These are phyloP conservation scores for Eleutherodactylus coqui DNA, from an alignment of 2,797 vertebrate species.

Conservation along the genomic window DNA sequence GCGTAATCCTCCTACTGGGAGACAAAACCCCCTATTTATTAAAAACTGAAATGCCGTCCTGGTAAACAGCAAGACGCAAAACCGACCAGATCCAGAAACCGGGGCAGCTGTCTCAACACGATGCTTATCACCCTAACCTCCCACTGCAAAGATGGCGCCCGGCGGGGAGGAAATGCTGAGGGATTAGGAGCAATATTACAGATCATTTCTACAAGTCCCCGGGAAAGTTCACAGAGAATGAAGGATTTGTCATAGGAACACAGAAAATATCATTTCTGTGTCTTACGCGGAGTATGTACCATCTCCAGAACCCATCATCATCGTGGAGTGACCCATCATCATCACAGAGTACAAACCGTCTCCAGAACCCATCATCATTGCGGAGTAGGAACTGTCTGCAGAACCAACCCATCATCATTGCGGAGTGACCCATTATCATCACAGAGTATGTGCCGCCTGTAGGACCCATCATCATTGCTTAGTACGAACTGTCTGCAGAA, in stretches of 20 bases:
- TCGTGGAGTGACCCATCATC: too few relatives aligned
- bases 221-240: background rate
- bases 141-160: background rate
- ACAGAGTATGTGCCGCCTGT: too few relatives aligned
- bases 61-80: conserved; percentile 22
- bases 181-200: conserved; percentile 4
- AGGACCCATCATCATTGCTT: too few relatives aligned
- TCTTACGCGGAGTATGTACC: too few relatives aligned
- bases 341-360: too few relatives aligned
- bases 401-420: too few relatives aligned
- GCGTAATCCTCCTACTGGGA: conserved; percentile 42
- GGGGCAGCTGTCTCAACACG: conserved; percentile 49
- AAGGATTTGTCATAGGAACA: background rate
- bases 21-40: conserved; percentile 57
- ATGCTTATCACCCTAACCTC: background rate
- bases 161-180: background rate
- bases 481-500: background rate
- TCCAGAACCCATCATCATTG: too few relatives aligned
- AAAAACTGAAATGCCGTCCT: conserved; percentile 36
- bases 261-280: background rate
- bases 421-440: too few relatives aligned
- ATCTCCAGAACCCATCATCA: too few relatives aligned
- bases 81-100: background rate
- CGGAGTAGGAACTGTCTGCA: too few relatives aligned
- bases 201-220: background rate